Conservation (phyloP, 2,888 invertebrate genomes). For the Drosophila eohydei region DNA sequence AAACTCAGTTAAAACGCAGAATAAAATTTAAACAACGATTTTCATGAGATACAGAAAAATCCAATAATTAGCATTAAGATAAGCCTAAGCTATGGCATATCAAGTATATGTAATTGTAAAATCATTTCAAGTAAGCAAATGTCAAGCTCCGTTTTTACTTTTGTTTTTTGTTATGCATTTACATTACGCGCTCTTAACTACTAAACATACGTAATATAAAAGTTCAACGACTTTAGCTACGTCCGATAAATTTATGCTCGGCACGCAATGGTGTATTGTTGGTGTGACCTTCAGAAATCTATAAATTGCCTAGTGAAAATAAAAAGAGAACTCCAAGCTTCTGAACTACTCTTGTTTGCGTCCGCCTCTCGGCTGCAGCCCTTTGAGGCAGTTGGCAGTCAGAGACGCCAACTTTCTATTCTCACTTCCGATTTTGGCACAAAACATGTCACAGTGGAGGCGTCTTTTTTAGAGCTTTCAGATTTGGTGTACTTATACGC, state of each 20-base stretch:
- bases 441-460: constrained; percentile 36
- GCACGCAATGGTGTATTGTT: constrained; percentile 59
- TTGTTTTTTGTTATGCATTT: background rate
- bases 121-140: background rate
- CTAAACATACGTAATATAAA: constrained; percentile 41
- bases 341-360: constrained; percentile 5
- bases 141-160: background rate
- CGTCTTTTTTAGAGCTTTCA: constrained; percentile 41
- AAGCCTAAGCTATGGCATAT: background rate
- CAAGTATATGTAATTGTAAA: background rate
- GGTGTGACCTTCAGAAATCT: constrained; percentile 68
- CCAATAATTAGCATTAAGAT: background rate
- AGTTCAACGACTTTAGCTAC: constrained; percentile 61
- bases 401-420: constrained; percentile 45
- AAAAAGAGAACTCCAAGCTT: constrained; percentile 38
- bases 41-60: background rate
- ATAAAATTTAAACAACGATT: background rate
- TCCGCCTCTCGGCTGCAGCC: background rate
- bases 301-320: constrained; percentile 43
- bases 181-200: constrained; percentile 11
- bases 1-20: background rate
- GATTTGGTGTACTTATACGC: constrained; percentile 31
- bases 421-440: constrained; percentile 21
- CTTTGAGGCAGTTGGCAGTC: constrained; percentile 34
- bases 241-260: constrained; percentile 51